phyloP scores from a whole-genome alignment of 2,797 vertebrate species.

The Spizella passerina region DNA sequence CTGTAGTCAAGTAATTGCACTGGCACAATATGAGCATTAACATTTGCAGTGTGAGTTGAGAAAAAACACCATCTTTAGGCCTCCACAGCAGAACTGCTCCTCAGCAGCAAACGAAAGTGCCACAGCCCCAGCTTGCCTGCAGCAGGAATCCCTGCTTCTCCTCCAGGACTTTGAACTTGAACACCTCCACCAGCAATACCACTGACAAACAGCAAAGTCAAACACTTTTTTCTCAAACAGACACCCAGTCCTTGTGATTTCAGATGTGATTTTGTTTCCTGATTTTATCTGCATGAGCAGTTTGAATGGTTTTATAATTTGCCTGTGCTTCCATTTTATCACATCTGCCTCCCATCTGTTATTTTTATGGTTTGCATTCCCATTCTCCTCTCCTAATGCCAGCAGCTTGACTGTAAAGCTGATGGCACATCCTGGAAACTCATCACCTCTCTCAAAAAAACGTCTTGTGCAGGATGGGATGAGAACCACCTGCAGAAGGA shows the following conservation, averaged over 20 bases:
- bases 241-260: background rate
- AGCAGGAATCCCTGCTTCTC: background rate
- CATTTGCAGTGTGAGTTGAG: background rate
- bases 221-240: background rate
- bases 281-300: conserved; percentile 45
- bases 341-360: conserved; percentile 55
- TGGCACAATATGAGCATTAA: background rate
- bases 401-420: background rate
- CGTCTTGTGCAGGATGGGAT: background rate
- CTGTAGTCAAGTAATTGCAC: background rate
- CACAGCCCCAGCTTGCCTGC: background rate
- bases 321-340: conserved; percentile 28
- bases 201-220: background rate
- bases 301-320: conserved; percentile 62
- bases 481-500: background rate
- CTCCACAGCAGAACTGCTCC: background rate
- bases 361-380: conserved; percentile 29
- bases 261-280: conserved; percentile 11
- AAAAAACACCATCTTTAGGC: background rate
- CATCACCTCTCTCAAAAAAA: background rate
- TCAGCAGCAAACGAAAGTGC: background rate
- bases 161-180: background rate
- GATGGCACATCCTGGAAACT: background rate
- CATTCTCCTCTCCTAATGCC: conserved; percentile 17
- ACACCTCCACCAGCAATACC: background rate